Percentiles rank a stretch among this genome's conserved stretches.
Evolutionary conservation across 2,797 vertebrate species (phyloP).

Genomic region (Danio tinwini): DNA sequence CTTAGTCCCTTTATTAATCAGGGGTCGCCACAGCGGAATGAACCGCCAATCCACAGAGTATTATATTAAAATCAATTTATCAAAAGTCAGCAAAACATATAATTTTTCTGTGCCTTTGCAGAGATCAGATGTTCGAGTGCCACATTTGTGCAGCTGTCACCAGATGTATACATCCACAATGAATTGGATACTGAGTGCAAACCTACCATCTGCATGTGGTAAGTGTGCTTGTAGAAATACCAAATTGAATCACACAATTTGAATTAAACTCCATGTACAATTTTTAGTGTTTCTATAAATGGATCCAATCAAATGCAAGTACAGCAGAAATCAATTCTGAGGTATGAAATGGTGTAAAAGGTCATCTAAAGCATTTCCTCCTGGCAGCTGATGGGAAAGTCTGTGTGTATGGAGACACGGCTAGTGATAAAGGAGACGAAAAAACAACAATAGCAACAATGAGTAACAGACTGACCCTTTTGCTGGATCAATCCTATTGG

Average conservation of each 20-base stretch:
- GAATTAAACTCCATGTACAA: not conserved
- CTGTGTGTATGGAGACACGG: slow-evolving; percentile 55
- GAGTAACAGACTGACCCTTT: slow-evolving; percentile 66
- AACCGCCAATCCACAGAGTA: no score
- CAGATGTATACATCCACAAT: slow-evolving; percentile 43
- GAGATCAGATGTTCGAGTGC: slow-evolving; percentile 23
- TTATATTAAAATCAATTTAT: not conserved
- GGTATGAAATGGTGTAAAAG: slow-evolving; percentile 6
- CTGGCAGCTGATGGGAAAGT: slow-evolving; percentile 59
- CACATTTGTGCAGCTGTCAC: slow-evolving; percentile 54
- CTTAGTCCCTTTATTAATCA: no score
- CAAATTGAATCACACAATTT: not conserved
- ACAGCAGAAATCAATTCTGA: not conserved
- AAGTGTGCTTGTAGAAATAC: not conserved
- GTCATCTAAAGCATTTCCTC: slow-evolving; percentile 36
- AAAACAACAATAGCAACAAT: slow-evolving; percentile 65
- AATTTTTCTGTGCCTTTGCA: slow-evolving; percentile 4
- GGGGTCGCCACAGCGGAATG: no score
- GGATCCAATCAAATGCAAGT: not conserved
- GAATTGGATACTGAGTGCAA: slow-evolving; percentile 67
- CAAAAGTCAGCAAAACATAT: not conserved
- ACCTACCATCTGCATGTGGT: slow-evolving; percentile 40
- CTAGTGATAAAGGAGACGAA: slow-evolving; percentile 44
- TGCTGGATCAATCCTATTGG: slow-evolving; percentile 56
- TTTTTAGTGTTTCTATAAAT: not conserved